phyloP scores from a whole-genome alignment of 2,113 vertebrate genomes.

The Actinemys pallida region DNA sequence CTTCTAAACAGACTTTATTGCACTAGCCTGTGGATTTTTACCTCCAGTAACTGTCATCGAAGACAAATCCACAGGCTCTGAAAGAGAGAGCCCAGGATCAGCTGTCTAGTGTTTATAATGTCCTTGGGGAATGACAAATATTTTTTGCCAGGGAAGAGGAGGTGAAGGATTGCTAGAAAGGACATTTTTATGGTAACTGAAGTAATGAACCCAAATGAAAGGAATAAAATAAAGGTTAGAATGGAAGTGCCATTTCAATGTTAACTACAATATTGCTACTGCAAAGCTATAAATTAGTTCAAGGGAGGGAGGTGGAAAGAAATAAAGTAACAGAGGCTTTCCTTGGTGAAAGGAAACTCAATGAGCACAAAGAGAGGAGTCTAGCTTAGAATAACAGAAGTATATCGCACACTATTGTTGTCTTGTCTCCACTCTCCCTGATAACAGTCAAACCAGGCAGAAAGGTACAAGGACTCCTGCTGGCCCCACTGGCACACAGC shows the following conservation, averaged over 20 bases:
- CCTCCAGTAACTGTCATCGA: slow-evolving; percentile 29
- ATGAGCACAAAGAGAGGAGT: background rate
- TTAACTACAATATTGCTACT: slow-evolving; percentile 44
- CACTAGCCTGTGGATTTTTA: slow-evolving; percentile 1
- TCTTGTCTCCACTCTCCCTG: background rate
- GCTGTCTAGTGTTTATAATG: background rate
- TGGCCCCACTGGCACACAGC: background rate
- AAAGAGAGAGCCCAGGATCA: background rate
- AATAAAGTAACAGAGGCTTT: slow-evolving; percentile 17
- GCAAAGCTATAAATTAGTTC: slow-evolving; percentile 46
- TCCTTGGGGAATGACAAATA: slow-evolving; percentile 57
- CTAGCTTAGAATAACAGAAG: slow-evolving; percentile 3
- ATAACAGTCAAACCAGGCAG: background rate
- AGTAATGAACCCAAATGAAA: slow-evolving; percentile 62
- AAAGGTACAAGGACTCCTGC: background rate
- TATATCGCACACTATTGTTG: background rate
- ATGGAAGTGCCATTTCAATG: slow-evolving; percentile 31
- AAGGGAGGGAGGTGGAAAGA: background rate
- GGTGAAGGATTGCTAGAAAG: slow-evolving; percentile 32
- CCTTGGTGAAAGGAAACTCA: background rate
- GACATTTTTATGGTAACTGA: slow-evolving; percentile 40
- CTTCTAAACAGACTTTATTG: background rate
- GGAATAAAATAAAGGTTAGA: slow-evolving; percentile 51
- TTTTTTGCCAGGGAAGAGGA: slow-evolving; percentile 15
- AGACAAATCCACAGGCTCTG: slow-evolving; percentile 45